Base-by-base conservation (phyloP, 2,888 invertebrate genomes). In the Neelides folsomi region DNA sequence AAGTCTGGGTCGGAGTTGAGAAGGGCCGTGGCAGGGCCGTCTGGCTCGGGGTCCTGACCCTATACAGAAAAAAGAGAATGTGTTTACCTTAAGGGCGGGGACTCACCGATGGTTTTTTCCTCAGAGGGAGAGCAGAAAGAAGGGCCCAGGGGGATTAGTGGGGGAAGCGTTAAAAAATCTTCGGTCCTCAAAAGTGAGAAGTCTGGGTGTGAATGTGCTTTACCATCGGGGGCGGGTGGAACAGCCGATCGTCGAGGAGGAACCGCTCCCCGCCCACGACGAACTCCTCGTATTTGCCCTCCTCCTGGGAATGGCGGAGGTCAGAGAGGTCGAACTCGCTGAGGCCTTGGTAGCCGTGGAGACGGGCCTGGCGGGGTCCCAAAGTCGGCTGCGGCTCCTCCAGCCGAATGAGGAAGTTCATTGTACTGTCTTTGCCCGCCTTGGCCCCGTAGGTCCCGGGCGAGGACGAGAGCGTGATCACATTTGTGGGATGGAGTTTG, bases 331-430 rank as follows among this genome's bases (percentile, higher is more conserved):
- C 79, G 68, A 79, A 70, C 19, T 76, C 76, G 37, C 79, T 77
- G 35, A 80, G 76, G 59, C 79, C 76, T 62, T 79, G 79, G 64
- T 79, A 79, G 66, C 81, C 56, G 46, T 56, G 54, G 9, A 56
- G 44, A 9, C 56, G 53, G 4, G 39, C 39, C 8, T 3, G 39
- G 15, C 13, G 16, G 7, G 39, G 6, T 3, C 39, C 4, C 4
- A 13, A 16, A 19, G 47, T 51, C 10, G 54, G 45, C 54, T 49
- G 48, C 36, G 47, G 47, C 47, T 47, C 36, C n/a, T 36, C 12
- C 3, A 12, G 38, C 5, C 36, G 35, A 10, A 13, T 37, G 18
- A 42, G 42, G 34, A 34, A 40, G 38, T 37, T 38, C n/a, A 47
- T 43, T 15, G 20, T 52, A 37, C 43, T 46, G 38, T 45, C 47